These are phyloP conservation scores for Pygoscelis antarcticus DNA, from an alignment of 2,113 vertebrate species.

Conservation along the genomic window DNA sequence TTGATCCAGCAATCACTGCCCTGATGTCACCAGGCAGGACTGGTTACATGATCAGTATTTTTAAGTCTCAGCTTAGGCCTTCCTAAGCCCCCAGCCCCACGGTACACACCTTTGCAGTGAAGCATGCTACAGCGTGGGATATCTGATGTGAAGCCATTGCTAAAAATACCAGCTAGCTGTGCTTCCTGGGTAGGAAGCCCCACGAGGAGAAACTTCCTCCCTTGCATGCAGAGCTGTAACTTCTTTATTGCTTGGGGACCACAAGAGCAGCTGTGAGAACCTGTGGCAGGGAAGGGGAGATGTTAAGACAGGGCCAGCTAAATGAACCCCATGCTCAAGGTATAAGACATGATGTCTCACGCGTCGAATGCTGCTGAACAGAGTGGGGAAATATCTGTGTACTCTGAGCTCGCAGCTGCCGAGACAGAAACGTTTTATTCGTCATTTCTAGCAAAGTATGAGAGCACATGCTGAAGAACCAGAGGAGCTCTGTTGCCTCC, in stretches of 20 bases:
- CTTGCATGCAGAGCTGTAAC: background rate
- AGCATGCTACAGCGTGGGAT: accelerated
- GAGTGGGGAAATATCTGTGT: background rate
- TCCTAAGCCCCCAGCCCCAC: background rate
- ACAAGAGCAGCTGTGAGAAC: background rate
- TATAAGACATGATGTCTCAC: background rate
- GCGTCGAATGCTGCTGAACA: background rate
- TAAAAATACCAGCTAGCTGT: background rate
- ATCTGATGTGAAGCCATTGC: background rate
- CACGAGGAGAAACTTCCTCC: background rate
- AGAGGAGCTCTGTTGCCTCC: background rate
- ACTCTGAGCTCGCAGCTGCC: background rate
- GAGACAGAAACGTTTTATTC: background rate
- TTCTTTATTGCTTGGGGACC: background rate
- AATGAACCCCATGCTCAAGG: background rate
- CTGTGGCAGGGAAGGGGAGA: background rate
- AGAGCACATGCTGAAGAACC: background rate
- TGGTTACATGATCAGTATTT: background rate
- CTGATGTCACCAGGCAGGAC: background rate
- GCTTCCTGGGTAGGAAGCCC: background rate
- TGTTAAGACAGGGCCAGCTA: background rate
- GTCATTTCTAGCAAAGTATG: background rate
- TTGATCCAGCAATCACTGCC: background rate
- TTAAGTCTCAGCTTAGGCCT: background rate
- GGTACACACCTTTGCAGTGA: background rate